These are phyloP conservation scores for Leptogaster cylindrica DNA, from an alignment of 2,888 invertebrate genomes.

Conservation along the genomic window DNA sequence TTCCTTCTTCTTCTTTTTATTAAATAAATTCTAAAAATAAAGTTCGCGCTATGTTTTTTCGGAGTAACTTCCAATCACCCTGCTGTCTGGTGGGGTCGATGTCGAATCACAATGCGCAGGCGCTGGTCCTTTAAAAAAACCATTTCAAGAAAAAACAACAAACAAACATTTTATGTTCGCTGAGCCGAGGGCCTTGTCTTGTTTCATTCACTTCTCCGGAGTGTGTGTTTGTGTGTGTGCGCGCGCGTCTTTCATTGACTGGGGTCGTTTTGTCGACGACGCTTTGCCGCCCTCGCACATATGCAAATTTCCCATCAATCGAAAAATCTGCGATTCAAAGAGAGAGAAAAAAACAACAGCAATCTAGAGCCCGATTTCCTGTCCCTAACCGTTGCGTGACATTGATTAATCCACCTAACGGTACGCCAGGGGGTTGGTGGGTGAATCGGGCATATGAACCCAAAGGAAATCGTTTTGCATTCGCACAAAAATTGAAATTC, in stretches of 20 bases:
- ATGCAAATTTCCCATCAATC: slow-evolving; percentile 32
- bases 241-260: too few species aligned
- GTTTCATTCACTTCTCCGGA: neutral
- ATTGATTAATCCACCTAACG: slow-evolving; percentile 15
- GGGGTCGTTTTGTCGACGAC: too few species aligned
- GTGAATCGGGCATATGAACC: neutral
- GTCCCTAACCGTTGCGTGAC: slow-evolving; percentile 9
- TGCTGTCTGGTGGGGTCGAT: too few species aligned
- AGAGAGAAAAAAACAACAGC: neutral
- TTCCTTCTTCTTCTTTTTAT: neutral
- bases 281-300: slow-evolving; percentile 12
- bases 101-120: neutral
- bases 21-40: too few species aligned
- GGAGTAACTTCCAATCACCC: slow-evolving; percentile 9
- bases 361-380: slow-evolving; percentile 26
- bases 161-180: too few species aligned
- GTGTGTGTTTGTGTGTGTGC: neutral
- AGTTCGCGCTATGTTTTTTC: too few species aligned
- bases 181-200: too few species aligned
- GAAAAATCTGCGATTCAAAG: neutral
- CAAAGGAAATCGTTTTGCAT: slow-evolving; percentile 14
- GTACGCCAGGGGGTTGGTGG: neutral
- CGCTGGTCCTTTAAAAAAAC: too few species aligned
- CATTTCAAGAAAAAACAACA: too few species aligned
- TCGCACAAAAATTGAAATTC: slow-evolving; percentile 38